A percentile compares a stretch with the other conserved stretches of the same genome.
Conservation (phyloP, 2,888 invertebrate species). For the Celastrina argiolus region DNA sequence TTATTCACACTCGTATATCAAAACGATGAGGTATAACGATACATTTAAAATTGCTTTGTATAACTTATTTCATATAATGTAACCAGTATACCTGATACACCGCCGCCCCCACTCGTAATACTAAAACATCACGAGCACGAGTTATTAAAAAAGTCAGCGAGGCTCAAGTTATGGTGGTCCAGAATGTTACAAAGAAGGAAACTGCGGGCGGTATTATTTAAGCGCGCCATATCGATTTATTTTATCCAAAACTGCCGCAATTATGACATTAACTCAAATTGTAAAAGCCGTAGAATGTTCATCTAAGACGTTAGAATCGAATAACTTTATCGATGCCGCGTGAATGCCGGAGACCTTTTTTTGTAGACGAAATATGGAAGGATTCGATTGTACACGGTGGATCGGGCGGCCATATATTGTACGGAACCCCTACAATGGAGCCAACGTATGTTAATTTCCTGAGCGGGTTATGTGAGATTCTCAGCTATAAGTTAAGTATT, state of each 20-base stretch:
- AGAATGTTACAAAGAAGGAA: slow-evolving; percentile 44
- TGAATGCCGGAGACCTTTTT: slow-evolving; percentile 43
- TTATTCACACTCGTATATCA: slow-evolving; percentile 51
- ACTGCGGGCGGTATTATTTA: slow-evolving; percentile 72
- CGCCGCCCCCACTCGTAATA: slow-evolving; percentile 32
- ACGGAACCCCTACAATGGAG: slow-evolving; percentile 43
- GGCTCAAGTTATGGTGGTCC: slow-evolving; percentile 52
- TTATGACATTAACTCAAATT: slow-evolving; percentile 74
- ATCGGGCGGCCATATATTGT: slow-evolving; percentile 55
- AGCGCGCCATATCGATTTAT: slow-evolving; percentile 70
- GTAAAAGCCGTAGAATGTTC: slow-evolving; percentile 66
- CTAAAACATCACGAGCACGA: slow-evolving; percentile 37
- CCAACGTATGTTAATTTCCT: slow-evolving; percentile 39
- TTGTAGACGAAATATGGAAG: slow-evolving; percentile 55
- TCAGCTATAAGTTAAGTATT: slow-evolving; percentile 45
- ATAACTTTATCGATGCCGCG: slow-evolving; percentile 65
- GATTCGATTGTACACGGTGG: slow-evolving; percentile 50
- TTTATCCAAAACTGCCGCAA: slow-evolving; percentile 70
- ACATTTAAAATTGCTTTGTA: slow-evolving; percentile 52
- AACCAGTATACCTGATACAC: slow-evolving; percentile 40
- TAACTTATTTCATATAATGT: slow-evolving; percentile 47
- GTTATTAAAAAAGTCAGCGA: slow-evolving; percentile 43
- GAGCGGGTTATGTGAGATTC: slow-evolving; percentile 55
- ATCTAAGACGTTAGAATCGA: slow-evolving; percentile 63
- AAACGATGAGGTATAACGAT: slow-evolving; percentile 47